Conservation (phyloP, 2,113 vertebrate genomes). For the Entosphenus tridentatus region DNA sequence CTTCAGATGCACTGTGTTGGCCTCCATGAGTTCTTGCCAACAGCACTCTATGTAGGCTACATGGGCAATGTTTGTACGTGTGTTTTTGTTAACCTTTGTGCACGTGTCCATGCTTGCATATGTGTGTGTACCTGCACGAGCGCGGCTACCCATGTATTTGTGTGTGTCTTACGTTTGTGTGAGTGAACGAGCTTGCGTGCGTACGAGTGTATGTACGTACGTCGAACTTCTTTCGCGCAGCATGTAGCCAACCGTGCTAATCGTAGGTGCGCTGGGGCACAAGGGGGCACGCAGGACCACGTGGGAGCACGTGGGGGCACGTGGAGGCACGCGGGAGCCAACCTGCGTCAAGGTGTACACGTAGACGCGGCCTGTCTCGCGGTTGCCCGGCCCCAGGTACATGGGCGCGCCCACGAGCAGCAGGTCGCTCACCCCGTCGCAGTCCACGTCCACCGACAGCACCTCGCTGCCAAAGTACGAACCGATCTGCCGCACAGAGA, state of each 20-base stretch:
- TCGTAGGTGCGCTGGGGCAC: neutral
- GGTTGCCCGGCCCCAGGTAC: conserved; percentile 59
- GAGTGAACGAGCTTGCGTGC: neutral
- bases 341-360: conserved; percentile 56
- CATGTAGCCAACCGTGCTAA: neutral
- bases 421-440: conserved; percentile 49
- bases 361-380: conserved; percentile 56
- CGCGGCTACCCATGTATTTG: neutral
- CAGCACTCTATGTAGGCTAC: no score
- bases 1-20: no score
- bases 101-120: neutral
- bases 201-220: neutral
- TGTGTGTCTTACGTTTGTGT: neutral
- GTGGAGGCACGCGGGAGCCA: neutral
- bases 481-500: conserved; percentile 35
- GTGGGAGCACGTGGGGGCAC: neutral
- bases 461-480: conserved; percentile 84
- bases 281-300: no score
- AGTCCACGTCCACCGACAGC: conserved; percentile 46
- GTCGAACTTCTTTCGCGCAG: neutral
- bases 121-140: neutral
- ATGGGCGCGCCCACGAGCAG: conserved; percentile 71
- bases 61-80: neutral
- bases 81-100: neutral
- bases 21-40: no score